Evolutionary conservation across 1,140 invertebrate species (phyloP).

Genomic region (Cydia fagiglandana): DNA sequence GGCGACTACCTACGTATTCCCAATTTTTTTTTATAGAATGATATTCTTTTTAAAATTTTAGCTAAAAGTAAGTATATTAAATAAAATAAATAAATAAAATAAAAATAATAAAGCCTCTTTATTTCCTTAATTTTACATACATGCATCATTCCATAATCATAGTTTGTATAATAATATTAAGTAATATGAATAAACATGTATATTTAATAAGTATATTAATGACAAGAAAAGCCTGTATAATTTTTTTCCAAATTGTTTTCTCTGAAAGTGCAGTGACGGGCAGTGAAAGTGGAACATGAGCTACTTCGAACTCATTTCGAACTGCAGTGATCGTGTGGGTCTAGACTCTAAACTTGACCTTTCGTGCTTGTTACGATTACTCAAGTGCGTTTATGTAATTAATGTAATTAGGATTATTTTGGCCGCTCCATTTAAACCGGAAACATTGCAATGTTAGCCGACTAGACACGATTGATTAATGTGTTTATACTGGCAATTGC

Average conservation of each 20-base stretch:
- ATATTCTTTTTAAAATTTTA: too few species aligned
- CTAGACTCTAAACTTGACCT: conserved; percentile 26
- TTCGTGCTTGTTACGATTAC: conserved; percentile 4
- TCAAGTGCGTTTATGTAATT: conserved; percentile 14
- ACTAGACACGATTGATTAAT: conserved; percentile 1
- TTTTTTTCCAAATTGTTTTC: not conserved
- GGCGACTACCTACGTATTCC: too few species aligned
- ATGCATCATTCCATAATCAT: too few species aligned
- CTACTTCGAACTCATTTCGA: not conserved
- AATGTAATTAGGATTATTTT: conserved; percentile 18
- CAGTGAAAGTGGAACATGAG: not conserved
- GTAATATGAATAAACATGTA: too few species aligned
- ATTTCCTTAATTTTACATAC: too few species aligned
- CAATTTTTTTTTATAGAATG: too few species aligned
- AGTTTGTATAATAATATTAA: too few species aligned
- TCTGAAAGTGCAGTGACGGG: not conserved
- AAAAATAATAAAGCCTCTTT: too few species aligned
- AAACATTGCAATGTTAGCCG: conserved; percentile 3
- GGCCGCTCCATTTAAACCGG: not conserved
- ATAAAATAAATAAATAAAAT: too few species aligned
- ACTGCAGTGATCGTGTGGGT: not conserved
- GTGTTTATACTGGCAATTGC: not conserved
- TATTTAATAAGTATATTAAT: too few species aligned
- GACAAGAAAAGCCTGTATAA: not conserved
- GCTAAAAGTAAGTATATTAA: too few species aligned